These are phyloP conservation scores for Leptinotarsa lineolata DNA, from an alignment of 1,140 invertebrate genomes.

Conservation along the genomic window DNA sequence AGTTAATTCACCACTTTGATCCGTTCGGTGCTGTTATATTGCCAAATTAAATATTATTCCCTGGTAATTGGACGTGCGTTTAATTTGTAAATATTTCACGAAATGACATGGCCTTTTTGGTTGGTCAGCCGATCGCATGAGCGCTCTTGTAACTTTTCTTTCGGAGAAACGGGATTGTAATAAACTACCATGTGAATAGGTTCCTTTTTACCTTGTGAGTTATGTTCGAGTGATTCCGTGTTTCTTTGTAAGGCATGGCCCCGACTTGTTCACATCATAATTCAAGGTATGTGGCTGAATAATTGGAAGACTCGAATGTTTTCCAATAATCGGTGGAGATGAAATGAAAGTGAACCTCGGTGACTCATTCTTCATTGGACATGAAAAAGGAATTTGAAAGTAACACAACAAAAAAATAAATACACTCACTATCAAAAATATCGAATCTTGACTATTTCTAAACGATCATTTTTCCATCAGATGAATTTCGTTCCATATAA, in stretches of 20 bases:
- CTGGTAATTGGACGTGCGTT: slow-evolving; percentile 2
- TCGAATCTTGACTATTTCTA: no score
- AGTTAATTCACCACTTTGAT: background rate
- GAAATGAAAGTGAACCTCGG: background rate
- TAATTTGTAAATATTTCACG: background rate
- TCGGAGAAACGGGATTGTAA: background rate
- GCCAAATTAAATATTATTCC: slow-evolving; percentile 6
- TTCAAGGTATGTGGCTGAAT: no score
- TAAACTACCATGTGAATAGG: background rate
- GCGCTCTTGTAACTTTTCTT: background rate
- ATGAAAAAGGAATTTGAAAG: no score
- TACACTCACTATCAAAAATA: no score
- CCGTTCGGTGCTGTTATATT: background rate
- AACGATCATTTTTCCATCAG: no score
- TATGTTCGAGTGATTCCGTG: background rate
- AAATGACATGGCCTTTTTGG: background rate
- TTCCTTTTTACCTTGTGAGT: background rate
- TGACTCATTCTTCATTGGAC: no score
- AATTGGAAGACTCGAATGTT: no score
- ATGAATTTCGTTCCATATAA: no score
- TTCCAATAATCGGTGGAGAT: no score
- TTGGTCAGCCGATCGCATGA: background rate
- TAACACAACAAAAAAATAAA: no score
- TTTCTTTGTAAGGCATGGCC: no score
- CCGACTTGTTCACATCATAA: no score